Percentiles rank a stretch among this genome's conserved stretches.
phyloP scores from a whole-genome alignment of 2,888 invertebrate species.

The Spicauda simplicius region DNA sequence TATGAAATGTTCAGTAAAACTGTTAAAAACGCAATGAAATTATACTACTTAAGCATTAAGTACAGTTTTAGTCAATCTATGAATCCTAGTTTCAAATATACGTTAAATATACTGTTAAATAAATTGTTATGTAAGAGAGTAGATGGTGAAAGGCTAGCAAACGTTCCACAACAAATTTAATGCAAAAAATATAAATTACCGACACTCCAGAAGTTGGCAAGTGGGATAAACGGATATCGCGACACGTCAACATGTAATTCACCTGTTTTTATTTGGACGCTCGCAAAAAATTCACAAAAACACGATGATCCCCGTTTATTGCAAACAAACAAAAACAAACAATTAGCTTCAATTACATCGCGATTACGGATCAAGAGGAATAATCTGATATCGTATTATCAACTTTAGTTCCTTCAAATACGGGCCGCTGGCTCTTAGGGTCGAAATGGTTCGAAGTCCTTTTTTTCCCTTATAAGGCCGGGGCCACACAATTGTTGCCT shows the following conservation, averaged over 20 bases:
- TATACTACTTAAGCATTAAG: too few species aligned
- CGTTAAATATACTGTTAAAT: too few species aligned
- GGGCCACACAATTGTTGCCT: conserved; percentile 48
- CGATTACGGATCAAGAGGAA: conserved; percentile 43
- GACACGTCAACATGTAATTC: conserved; percentile 29
- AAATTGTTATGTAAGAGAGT: too few species aligned
- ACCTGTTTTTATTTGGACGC: conserved; percentile 27
- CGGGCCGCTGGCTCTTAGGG: conserved; percentile 16
- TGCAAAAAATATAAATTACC: not conserved
- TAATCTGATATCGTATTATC: conserved; percentile 17
- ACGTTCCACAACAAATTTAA: not conserved
- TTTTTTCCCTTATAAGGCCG: conserved; percentile 48
- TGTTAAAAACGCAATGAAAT: too few species aligned
- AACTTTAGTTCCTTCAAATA: conserved; percentile 30
- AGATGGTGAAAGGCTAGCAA: not conserved
- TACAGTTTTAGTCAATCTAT: too few species aligned
- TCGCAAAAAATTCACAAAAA: conserved; percentile 39
- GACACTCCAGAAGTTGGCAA: not conserved
- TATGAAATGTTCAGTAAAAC: too few species aligned
- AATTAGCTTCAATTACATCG: conserved; percentile 45
- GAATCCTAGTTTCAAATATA: too few species aligned
- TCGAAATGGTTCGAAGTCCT: conserved; percentile 19
- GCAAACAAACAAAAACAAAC: conserved; percentile 41
- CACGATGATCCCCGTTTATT: conserved; percentile 39
- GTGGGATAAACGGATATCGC: conserved; percentile 8